phyloP scores from a whole-genome alignment of 1,140 invertebrate species.

The Bursaphelenchus mucronatus region DNA sequence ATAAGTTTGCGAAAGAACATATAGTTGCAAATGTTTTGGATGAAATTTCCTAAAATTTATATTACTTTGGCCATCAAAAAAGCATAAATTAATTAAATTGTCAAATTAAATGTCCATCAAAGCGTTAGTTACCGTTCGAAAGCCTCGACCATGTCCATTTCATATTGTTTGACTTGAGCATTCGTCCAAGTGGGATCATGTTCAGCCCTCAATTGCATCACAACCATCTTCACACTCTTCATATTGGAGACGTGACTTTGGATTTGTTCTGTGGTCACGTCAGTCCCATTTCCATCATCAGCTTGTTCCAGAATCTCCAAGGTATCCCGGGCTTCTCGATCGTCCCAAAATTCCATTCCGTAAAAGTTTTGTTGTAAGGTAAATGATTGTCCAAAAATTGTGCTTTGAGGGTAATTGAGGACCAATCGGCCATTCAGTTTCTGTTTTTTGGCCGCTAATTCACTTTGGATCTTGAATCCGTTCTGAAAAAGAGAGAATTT shows the following conservation, averaged over 20 bases:
- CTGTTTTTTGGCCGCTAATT: conserved; percentile 31
- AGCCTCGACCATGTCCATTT: conserved; percentile 49
- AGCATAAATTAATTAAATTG: neutral
- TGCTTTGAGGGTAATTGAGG: conserved; percentile 47
- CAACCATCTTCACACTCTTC: conserved; percentile 55
- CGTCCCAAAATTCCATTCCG: conserved; percentile 50
- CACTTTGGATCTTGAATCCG: conserved; percentile 49
- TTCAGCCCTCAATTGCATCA: conserved; percentile 56
- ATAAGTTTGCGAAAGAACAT: conserved; percentile 50
- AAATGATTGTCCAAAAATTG: conserved; percentile 47
- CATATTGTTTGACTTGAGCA: conserved; percentile 52
- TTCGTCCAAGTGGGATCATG: conserved; percentile 50
- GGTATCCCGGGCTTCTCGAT: conserved; percentile 3
- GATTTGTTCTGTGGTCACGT: conserved; percentile 13
- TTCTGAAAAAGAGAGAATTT: conserved; percentile 38
- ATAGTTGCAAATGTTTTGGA: conserved; percentile 45
- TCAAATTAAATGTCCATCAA: conserved; percentile 7
- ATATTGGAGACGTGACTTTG: conserved; percentile 47
- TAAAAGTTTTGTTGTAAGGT: conserved; percentile 57
- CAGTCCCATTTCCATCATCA: conserved; percentile 15
- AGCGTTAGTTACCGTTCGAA: conserved; percentile 44
- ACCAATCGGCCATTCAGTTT: conserved; percentile 40
- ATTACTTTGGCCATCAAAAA: neutral
- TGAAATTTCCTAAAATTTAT: conserved; percentile 46
- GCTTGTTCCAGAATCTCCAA: neutral